A percentile compares a stretch with the other conserved stretches of the same genome.
phyloP scores from a whole-genome alignment of 2,888 invertebrate genomes.

The Herminia tarsipennalis region DNA sequence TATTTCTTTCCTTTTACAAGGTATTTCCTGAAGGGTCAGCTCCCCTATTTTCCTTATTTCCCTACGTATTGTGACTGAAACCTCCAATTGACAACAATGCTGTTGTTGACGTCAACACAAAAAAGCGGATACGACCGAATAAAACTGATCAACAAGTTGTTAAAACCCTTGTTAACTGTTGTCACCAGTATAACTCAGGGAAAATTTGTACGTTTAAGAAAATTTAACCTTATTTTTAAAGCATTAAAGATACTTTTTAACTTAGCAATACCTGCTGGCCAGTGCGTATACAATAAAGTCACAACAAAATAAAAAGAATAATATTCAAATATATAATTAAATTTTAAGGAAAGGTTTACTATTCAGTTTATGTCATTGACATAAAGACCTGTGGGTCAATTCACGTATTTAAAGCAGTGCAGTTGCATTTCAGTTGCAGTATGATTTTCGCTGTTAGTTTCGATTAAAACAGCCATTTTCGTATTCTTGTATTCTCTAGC shows the following conservation, averaged over 20 bases:
- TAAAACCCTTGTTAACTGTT: slow-evolving; percentile 55
- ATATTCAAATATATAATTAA: no score
- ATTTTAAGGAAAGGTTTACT: no score
- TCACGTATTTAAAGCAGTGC: no score
- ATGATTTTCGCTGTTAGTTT: no score
- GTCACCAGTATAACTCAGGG: slow-evolving; percentile 44
- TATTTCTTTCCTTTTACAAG: slow-evolving; percentile 5
- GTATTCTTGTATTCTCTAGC: no score
- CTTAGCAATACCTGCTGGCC: no score
- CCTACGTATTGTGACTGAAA: slow-evolving; percentile 42
- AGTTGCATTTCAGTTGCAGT: no score
- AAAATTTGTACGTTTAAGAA: background rate
- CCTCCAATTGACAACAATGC: slow-evolving; percentile 51
- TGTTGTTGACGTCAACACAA: slow-evolving; percentile 66
- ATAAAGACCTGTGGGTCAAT: no score
- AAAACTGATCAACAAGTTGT: slow-evolving; percentile 75
- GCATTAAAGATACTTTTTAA: background rate
- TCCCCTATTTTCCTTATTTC: slow-evolving; percentile 34
- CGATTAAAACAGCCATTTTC: no score
- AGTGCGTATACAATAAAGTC: background rate
- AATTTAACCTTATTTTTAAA: slow-evolving; percentile 6
- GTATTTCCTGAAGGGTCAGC: slow-evolving; percentile 17
- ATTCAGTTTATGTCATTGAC: no score
- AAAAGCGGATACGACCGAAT: slow-evolving; percentile 65
- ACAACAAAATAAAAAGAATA: slow-evolving; percentile 1